Conservation (phyloP, 2,888 invertebrate genomes). For the Azorinus chamasolen region DNA sequence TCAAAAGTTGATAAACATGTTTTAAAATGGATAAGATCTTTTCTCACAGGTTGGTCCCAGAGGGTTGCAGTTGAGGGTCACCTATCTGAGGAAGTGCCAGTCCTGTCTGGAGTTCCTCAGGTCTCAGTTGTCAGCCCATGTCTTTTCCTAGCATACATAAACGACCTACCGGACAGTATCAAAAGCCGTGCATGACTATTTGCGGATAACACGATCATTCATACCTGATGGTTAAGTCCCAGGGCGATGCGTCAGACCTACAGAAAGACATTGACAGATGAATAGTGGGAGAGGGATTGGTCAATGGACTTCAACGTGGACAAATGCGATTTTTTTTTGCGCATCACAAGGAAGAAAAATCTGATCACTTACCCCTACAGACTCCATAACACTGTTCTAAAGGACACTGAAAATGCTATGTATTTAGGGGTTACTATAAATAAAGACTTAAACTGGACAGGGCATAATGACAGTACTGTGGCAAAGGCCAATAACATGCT, state of each 20-base stretch:
- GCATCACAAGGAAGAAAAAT: constrained; percentile 15
- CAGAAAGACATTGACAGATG: constrained; percentile 10
- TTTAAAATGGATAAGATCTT: constrained; percentile 14
- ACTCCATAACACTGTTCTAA: too few species aligned
- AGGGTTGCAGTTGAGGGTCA: background rate
- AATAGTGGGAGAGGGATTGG: constrained; percentile 15
- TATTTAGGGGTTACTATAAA: too few species aligned
- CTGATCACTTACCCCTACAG: constrained; percentile 11
- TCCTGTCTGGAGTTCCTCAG: too few species aligned
- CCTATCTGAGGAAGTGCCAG: background rate
- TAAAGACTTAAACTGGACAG: too few species aligned
- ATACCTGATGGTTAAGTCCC: too few species aligned
- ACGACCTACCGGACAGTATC: too few species aligned
- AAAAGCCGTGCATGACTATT: too few species aligned
- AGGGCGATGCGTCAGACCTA: background rate
- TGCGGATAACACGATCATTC: too few species aligned
- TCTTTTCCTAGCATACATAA: too few species aligned
- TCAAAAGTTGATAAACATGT: constrained; percentile 3
- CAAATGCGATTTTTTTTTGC: too few species aligned
- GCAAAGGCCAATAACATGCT: constrained; percentile 2
- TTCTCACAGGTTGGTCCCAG: constrained; percentile 1
- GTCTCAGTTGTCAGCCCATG: constrained; percentile 1
- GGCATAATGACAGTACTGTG: constrained; percentile 5
- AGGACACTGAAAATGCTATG: too few species aligned
- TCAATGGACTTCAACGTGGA: constrained; percentile 14